Conservation (phyloP, 2,888 invertebrate species). For the Eupithecia insigniata region DNA sequence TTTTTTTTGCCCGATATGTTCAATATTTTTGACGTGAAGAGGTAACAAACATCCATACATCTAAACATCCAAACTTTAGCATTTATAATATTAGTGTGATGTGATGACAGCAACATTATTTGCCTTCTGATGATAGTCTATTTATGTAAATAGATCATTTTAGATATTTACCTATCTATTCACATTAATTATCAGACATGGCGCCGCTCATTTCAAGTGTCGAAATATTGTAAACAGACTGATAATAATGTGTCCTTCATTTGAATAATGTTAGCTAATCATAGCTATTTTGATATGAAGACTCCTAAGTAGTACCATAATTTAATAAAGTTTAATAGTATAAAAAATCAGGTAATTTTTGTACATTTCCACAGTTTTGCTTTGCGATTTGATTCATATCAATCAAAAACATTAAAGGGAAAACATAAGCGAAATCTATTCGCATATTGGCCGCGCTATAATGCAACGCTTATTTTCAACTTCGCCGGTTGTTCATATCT, state of each 20-base stretch:
- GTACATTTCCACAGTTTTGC: no score
- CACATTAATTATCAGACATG: constrained; percentile 24
- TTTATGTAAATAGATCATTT: constrained; percentile 20
- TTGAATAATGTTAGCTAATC: constrained; percentile 33
- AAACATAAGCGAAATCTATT: neutral
- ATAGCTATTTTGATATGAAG: constrained; percentile 20
- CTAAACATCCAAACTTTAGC: no score
- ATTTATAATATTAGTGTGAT: no score
- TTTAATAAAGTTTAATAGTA: neutral
- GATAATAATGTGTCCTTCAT: constrained; percentile 35
- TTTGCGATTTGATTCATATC: no score
- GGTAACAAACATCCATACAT: no score
- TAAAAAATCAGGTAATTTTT: no score
- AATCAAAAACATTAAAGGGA: no score
- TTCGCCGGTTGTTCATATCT: no score
- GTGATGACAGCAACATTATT: constrained; percentile 3
- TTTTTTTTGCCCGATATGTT: no score
- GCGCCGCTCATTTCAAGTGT: constrained; percentile 32
- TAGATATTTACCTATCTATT: constrained; percentile 15
- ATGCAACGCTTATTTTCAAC: no score
- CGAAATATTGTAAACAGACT: constrained; percentile 44
- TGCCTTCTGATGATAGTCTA: constrained; percentile 14
- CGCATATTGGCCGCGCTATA: neutral
- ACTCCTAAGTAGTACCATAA: neutral
- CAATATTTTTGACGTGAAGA: no score